Evolutionary conservation across 2,888 invertebrate genomes (phyloP).

Genomic region (Erebia palarica): DNA sequence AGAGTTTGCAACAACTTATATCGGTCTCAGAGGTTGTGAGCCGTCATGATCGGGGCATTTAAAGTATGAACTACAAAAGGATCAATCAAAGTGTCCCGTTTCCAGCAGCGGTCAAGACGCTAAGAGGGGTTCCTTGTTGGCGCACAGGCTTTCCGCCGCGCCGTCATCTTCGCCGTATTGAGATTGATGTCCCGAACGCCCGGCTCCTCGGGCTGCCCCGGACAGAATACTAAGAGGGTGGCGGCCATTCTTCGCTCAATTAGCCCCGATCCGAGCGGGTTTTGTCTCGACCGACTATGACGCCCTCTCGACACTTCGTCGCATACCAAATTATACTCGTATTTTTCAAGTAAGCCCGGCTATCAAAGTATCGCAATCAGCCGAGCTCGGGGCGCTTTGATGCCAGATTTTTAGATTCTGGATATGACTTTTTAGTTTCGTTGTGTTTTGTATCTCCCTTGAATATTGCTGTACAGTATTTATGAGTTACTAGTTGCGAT

Average conservation of each 20-base stretch:
- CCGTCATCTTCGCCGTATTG: slow-evolving; percentile 77
- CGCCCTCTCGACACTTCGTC: slow-evolving; percentile 60
- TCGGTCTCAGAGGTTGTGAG: slow-evolving; percentile 8
- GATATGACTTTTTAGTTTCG: not conserved
- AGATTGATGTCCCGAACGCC: slow-evolving; percentile 77
- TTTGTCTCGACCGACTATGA: slow-evolving; percentile 61
- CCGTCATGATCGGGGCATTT: slow-evolving; percentile 27
- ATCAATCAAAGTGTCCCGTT: slow-evolving; percentile 67
- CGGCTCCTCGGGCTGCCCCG: slow-evolving; percentile 56
- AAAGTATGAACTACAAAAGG: slow-evolving; percentile 42
- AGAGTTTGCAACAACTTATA: too few relatives aligned
- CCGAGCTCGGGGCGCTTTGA: slow-evolving; percentile 41
- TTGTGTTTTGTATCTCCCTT: not conserved
- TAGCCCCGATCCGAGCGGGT: slow-evolving; percentile 67
- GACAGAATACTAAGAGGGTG: slow-evolving; percentile 75
- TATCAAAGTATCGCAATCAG: slow-evolving; percentile 62
- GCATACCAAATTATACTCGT: slow-evolving; percentile 75
- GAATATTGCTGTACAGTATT: not conserved
- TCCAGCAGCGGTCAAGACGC: slow-evolving; percentile 54
- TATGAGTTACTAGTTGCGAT: not conserved
- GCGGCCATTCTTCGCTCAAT: slow-evolving; percentile 75
- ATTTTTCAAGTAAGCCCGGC: slow-evolving; percentile 71
- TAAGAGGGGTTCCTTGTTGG: slow-evolving; percentile 79
- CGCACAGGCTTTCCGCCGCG: slow-evolving; percentile 65
- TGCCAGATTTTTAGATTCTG: slow-evolving; percentile 5